Evolutionary conservation across 92 coral and sea anemone species (phyloP).

Genomic region (Epizoanthus illoricatus): DNA sequence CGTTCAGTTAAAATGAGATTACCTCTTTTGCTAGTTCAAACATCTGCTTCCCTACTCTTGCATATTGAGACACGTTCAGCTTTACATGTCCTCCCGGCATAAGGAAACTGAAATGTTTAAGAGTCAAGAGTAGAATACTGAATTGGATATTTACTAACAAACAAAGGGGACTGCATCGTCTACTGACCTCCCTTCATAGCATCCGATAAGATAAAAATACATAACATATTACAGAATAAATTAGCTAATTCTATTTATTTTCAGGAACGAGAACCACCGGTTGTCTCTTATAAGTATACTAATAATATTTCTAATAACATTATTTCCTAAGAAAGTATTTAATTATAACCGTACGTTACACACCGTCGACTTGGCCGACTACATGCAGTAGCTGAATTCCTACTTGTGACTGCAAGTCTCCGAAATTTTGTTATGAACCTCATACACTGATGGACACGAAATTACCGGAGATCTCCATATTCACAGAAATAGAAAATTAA

Average conservation of each 20-base stretch:
- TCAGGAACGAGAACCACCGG: too few relatives aligned
- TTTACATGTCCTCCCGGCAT: conserved; percentile 18
- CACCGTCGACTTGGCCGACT: too few relatives aligned
- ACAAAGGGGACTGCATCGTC: too few relatives aligned
- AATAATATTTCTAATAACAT: too few relatives aligned
- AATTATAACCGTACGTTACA: background rate
- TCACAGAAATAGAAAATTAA: conserved; percentile 1
- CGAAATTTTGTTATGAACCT: conserved; percentile 8
- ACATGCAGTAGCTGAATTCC: background rate
- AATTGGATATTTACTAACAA: too few relatives aligned
- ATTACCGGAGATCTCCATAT: conserved; percentile 15
- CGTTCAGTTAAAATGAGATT: background rate
- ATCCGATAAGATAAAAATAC: too few relatives aligned
- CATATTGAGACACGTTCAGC: background rate
- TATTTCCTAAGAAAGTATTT: conserved; percentile 8
- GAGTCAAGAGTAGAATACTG: too few relatives aligned
- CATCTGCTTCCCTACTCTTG: conserved; percentile 8
- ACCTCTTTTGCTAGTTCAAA: conserved; percentile 20
- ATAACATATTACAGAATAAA: too few relatives aligned
- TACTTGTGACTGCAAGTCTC: background rate
- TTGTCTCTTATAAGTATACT: too few relatives aligned
- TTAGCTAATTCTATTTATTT: too few relatives aligned
- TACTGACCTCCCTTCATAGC: too few relatives aligned
- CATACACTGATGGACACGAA: conserved; percentile 4
- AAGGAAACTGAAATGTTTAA: background rate